phyloP scores from a whole-genome alignment of 1,140 invertebrate genomes.

The Meloidogyne hapla region DNA sequence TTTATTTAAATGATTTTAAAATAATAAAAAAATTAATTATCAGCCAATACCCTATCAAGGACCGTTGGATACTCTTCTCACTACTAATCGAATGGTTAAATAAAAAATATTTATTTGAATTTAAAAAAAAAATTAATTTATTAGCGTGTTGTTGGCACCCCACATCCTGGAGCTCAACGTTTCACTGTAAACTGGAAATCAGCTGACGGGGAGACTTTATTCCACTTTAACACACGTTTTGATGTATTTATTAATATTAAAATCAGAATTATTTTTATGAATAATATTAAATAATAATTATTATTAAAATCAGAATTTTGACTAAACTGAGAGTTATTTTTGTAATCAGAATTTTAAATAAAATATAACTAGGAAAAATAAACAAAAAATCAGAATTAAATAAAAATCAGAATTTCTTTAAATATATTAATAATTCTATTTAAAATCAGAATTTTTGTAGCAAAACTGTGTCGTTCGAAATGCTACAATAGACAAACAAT shows the following conservation, averaged over 20 bases:
- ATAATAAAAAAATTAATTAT: neutral
- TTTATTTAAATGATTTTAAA: too few relatives aligned
- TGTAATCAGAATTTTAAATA: neutral
- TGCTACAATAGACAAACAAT: constrained; percentile 25
- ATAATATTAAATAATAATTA: too few relatives aligned
- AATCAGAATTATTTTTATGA: neutral
- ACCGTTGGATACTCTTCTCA: constrained; percentile 18
- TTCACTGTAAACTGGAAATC: constrained; percentile 27
- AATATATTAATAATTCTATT: neutral
- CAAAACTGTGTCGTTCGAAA: constrained; percentile 36
- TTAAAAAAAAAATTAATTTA: neutral
- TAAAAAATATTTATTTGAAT: neutral
- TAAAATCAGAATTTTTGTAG: constrained; percentile 4
- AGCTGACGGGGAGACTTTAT: constrained; percentile 16
- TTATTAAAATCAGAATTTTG: neutral
- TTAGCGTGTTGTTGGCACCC: constrained; percentile 7
- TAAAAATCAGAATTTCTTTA: neutral
- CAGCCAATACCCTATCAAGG: constrained; percentile 27
- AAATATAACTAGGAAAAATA: neutral
- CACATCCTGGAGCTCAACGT: constrained; percentile 9
- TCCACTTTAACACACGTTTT: constrained; percentile 32
- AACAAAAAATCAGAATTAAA: neutral
- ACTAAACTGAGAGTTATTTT: neutral
- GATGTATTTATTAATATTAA: constrained; percentile 14
- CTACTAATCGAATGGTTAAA: constrained; percentile 23